Conservation (phyloP, 2,113 vertebrate species). For the Xenopus laevis region DNA sequence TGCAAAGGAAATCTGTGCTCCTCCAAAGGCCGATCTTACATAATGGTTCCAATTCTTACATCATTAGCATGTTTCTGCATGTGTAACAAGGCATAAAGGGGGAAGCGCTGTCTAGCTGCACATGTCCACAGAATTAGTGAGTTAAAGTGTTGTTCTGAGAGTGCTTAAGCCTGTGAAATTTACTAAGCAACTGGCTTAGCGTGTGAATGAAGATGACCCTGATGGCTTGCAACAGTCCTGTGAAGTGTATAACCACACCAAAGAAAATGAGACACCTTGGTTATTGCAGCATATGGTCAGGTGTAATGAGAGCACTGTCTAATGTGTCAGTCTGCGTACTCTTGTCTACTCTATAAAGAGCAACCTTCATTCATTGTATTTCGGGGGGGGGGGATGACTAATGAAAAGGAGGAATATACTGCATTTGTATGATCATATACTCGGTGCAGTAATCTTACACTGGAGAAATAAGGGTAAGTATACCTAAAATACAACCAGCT, state of each 20-base stretch:
- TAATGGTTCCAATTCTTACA: neutral
- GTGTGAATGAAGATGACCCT: slow-evolving; percentile 32
- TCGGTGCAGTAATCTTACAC: too few relatives aligned
- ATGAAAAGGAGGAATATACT: too few relatives aligned
- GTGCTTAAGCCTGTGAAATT: slow-evolving; percentile 17
- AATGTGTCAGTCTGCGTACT: neutral
- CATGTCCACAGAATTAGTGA: neutral
- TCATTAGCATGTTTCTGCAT: neutral
- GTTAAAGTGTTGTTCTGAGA: neutral
- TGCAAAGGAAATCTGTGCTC: slow-evolving; percentile 7
- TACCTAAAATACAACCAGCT: too few relatives aligned
- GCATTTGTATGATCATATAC: too few relatives aligned
- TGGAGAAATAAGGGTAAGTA: too few relatives aligned
- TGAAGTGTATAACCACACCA: slow-evolving; percentile 4
- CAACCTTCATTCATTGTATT: too few relatives aligned
- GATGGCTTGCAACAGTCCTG: slow-evolving; percentile 29
- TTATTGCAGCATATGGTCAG: slow-evolving; percentile 4
- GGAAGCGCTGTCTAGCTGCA: neutral
- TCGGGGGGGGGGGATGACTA: too few relatives aligned
- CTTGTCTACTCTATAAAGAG: too few relatives aligned
- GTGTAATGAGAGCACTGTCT: neutral
- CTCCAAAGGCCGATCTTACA: neutral
- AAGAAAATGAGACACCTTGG: neutral
- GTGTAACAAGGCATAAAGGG: neutral
- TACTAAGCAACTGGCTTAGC: slow-evolving; percentile 9